phyloP scores from a whole-genome alignment of 2,113 vertebrate species.

The Rhinoderma darwinii region DNA sequence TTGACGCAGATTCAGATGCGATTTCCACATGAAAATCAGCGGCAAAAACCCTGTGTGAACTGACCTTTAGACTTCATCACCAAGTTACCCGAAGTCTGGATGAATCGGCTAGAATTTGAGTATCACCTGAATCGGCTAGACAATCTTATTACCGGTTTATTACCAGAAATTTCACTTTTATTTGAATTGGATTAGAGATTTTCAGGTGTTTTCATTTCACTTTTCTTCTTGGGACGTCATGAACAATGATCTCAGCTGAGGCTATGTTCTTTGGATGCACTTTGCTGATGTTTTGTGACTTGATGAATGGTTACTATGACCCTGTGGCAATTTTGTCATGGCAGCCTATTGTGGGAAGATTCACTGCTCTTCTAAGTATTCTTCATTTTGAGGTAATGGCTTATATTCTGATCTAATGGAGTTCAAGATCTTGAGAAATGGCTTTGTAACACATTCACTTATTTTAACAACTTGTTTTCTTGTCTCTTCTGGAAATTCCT shows the following conservation, averaged over 20 bases:
- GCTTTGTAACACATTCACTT: neutral
- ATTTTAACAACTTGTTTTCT: neutral
- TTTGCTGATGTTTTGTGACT: neutral
- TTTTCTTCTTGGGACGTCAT: neutral
- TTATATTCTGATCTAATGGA: neutral
- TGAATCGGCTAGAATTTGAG: no score
- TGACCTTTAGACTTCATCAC: no score
- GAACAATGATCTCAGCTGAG: neutral
- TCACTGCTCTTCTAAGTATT: neutral
- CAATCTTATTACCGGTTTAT: no score
- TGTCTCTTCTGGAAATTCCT: neutral
- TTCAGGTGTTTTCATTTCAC: no score
- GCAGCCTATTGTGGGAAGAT: neutral
- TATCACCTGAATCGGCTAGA: no score
- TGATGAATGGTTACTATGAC: neutral
- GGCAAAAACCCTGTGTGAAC: no score
- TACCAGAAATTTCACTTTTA: no score
- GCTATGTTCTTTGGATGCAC: no score
- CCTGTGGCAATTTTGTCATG: neutral
- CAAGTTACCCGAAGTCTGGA: no score
- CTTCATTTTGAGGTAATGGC: neutral
- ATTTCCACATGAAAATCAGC: no score
- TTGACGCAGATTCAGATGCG: no score
- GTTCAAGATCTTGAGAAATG: neutral
- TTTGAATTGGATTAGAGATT: no score